These are phyloP conservation scores for Caenorhabditis sinica DNA, from an alignment of 2,888 invertebrate genomes.

Conservation along the genomic window DNA sequence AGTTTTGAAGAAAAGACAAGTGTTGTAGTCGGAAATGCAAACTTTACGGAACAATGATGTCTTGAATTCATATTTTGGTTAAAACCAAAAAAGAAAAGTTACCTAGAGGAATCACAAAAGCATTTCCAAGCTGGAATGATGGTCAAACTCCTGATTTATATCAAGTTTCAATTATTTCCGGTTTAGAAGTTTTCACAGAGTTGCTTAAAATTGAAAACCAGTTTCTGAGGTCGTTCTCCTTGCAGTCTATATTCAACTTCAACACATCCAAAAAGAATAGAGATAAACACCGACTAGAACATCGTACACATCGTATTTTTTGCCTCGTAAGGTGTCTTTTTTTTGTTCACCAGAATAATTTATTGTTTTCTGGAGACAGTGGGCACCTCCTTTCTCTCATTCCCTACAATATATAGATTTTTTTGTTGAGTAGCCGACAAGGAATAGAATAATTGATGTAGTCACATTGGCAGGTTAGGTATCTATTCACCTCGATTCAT, in stretches of 20 bases:
- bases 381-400: constrained; percentile 45
- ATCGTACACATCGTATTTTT: constrained; percentile 6
- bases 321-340: constrained; percentile 19
- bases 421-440: background rate
- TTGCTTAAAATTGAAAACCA: too few species aligned
- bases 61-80: background rate
- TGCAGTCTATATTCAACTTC: too few species aligned
- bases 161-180: too few species aligned
- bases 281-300: background rate
- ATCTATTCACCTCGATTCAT: too few species aligned
- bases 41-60: background rate
- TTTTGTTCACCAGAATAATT: constrained; percentile 45
- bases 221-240: background rate
- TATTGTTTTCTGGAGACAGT: constrained; percentile 43
- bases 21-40: background rate
- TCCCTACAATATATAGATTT: background rate
- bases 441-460: constrained; percentile 41
- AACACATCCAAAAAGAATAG: background rate
- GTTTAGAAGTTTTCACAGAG: too few species aligned
- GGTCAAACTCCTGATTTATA: too few species aligned
- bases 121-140: too few species aligned
- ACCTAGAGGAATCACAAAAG: too few species aligned
- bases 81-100: too few species aligned
- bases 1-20: constrained; percentile 6
- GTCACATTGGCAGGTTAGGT: constrained; percentile 8